These are phyloP conservation scores for Pygocentrus nattereri DNA, from an alignment of 2,797 vertebrate genomes.

Conservation along the genomic window DNA sequence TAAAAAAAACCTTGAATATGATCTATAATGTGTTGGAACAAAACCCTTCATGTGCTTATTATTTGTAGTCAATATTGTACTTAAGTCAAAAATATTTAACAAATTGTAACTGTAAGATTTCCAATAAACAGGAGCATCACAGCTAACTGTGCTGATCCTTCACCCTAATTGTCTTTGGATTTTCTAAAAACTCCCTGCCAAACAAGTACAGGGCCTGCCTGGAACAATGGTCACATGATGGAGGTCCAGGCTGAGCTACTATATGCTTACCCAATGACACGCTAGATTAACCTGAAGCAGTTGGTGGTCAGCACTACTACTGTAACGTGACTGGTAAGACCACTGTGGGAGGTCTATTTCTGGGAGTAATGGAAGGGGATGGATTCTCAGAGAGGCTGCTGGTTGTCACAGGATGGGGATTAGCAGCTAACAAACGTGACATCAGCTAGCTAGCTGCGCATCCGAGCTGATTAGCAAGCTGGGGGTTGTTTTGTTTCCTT, in stretches of 20 bases:
- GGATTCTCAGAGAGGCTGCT: not conserved
- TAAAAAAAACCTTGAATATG: too few species aligned
- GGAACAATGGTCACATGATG: not conserved
- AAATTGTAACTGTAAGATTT: too few species aligned
- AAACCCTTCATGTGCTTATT: too few species aligned
- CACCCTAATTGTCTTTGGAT: not conserved
- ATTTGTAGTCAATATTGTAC: too few species aligned
- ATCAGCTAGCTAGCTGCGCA: constrained; percentile 16
- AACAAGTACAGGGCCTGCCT: not conserved
- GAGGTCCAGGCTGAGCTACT: not conserved
- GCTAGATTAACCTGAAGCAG: not conserved
- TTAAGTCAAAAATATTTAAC: too few species aligned
- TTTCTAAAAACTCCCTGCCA: not conserved
- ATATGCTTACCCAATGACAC: not conserved
- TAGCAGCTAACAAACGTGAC: constrained; percentile 32
- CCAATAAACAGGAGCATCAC: not conserved
- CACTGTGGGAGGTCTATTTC: not conserved
- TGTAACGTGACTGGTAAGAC: not conserved
- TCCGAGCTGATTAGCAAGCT: constrained; percentile 57
- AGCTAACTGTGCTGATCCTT: too few species aligned
- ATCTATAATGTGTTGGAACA: too few species aligned
- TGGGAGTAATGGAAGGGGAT: not conserved
- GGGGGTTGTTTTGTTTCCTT: constrained; percentile 45
- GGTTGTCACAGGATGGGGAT: constrained; percentile 35
- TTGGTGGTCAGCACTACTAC: not conserved